These are phyloP conservation scores for Vireo griseus DNA, from an alignment of 2,797 vertebrate genomes.

Conservation along the genomic window DNA sequence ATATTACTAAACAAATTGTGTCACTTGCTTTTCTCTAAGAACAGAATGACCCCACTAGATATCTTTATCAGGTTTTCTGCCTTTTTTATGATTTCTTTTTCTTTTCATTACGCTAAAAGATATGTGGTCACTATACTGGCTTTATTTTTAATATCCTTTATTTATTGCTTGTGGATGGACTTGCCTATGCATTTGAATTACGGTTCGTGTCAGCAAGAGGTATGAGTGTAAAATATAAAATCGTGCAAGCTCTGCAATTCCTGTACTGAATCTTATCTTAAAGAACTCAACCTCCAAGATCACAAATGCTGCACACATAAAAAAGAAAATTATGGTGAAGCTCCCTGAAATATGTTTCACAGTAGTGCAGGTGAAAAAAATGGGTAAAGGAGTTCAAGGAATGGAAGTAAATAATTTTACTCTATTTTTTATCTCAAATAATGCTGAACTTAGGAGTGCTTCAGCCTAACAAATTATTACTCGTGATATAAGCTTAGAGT, in stretches of 20 bases:
- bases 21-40: not conserved
- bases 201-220: not conserved
- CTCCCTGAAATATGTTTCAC: not conserved
- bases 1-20: not conserved
- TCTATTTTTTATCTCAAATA: not conserved
- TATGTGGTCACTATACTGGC: not conserved
- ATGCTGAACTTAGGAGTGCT: not conserved
- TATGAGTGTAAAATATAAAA: not conserved
- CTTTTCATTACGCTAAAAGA: not conserved
- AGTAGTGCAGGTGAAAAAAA: not conserved
- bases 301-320: not conserved
- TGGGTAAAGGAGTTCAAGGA: not conserved
- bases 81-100: not conserved
- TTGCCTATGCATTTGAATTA: not conserved
- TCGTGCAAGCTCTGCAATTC: not conserved
- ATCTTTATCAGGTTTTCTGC: not conserved
- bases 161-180: not conserved
- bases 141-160: not conserved
- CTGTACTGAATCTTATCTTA: not conserved
- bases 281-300: not conserved
- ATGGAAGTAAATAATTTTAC: not conserved
- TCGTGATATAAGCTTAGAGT: not conserved
- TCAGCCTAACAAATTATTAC: not conserved
- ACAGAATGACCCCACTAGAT: not conserved
- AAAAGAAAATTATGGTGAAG: not conserved